Evolutionary conservation across 2,888 invertebrate species (phyloP), one percentile per base, ranked within the genome.

Genomic region (Acronicta aceris): DNA sequence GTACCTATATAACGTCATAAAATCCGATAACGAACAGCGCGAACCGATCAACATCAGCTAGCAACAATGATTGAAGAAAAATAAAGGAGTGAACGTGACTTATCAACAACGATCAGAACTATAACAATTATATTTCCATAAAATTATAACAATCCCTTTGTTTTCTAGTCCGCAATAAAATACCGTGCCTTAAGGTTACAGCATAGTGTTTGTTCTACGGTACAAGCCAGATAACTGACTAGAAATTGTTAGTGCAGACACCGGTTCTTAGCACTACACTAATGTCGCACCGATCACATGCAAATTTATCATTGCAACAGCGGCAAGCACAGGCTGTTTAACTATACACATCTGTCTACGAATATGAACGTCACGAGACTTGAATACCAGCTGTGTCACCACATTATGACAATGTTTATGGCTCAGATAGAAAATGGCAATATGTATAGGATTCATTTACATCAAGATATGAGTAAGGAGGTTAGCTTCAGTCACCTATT

Each of bases 1-100:
- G 74, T 70, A n/a, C n/a, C n/a, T n/a, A 68, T 66, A 54, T 59
- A 83, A 86, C 93, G 93, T 92, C 92, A 93, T 81, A 76, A 81
- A 83, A 83, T 72, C 79, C 84, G 93, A 93, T 93, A 93, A 89
- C 83, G 77, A 71, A 66, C 59, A 68, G 58, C 54, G 76, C 71
- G 59, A 70, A 74, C 68, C 59, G 77, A 82, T 81, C 81, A 76
- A 65, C 73, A 67, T 73, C 73, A 68, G 71, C 72, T 69, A 70
- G 71, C 65, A 66, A 81, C 79, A 75, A 77, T 77, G 74, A 79
- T 72, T 68, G 69, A 66, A 74, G 56, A 61, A 61, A 72, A 54
- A 64, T 54, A 65, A 72, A 69, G 59, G 43, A 43, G 49, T 65
- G 51, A 75, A 75, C 68, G 64, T 71, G 59, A 64, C 62, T 71